phyloP scores from a whole-genome alignment of 2,797 vertebrate species.

The Protosalanx chinensis region DNA sequence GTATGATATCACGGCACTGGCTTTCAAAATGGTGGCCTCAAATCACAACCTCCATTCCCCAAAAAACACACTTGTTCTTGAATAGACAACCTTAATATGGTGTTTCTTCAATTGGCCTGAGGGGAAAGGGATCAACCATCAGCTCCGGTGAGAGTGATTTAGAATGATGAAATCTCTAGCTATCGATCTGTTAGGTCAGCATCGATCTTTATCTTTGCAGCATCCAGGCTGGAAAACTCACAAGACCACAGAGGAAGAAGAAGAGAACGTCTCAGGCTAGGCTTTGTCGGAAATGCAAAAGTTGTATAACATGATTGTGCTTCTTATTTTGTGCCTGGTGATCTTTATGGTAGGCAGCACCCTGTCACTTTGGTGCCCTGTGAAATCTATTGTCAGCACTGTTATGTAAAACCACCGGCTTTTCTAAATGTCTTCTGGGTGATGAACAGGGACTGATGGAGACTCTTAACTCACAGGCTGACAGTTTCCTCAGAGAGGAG shows the following conservation, averaged over 20 bases:
- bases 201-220: background rate
- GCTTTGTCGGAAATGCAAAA: no score
- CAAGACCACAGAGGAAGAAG: background rate
- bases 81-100: background rate
- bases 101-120: background rate
- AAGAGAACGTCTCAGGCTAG: no score
- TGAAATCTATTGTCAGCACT: background rate
- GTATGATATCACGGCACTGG: background rate
- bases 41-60: background rate
- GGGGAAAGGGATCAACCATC: background rate
- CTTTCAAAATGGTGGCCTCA: background rate
- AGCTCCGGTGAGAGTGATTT: background rate
- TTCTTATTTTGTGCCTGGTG: background rate
- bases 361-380: background rate
- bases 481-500: background rate
- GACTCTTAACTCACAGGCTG: background rate
- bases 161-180: background rate
- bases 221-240: background rate
- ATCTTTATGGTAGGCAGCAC: constrained; percentile 7
- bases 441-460: background rate
- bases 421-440: background rate
- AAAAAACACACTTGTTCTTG: background rate
- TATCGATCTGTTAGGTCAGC: background rate
- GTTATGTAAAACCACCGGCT: background rate
- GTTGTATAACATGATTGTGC: background rate